Evolutionary conservation across 2,113 vertebrate species (phyloP).

Genomic region (Copsychus sechellarum): DNA sequence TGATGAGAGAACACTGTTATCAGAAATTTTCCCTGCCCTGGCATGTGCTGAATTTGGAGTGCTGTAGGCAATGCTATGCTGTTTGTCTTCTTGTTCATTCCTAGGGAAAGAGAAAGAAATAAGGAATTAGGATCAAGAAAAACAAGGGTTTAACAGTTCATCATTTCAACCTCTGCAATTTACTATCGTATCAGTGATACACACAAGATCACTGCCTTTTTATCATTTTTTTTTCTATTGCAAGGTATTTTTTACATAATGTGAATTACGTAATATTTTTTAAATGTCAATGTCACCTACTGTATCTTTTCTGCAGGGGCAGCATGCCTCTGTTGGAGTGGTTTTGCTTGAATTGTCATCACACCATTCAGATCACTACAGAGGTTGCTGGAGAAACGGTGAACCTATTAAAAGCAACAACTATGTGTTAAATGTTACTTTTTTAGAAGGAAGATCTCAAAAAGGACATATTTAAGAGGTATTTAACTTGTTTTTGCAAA

Average conservation of each 20-base stretch:
- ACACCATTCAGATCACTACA: slow-evolving; percentile 79
- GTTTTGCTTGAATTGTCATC: slow-evolving; percentile 87
- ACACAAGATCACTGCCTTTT: background rate
- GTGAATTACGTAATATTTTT: background rate
- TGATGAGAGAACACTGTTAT: slow-evolving; percentile 42
- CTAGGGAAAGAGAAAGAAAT: slow-evolving; percentile 22
- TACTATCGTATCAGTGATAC: background rate
- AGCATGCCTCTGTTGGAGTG: slow-evolving; percentile 80
- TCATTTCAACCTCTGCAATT: background rate
- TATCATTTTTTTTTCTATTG: background rate
- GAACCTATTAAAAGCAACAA: slow-evolving; percentile 55
- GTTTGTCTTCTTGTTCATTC: slow-evolving; percentile 74
- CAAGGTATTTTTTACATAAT: background rate
- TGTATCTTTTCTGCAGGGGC: slow-evolving; percentile 68
- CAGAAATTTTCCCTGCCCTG: slow-evolving; percentile 40
- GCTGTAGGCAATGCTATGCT: background rate
- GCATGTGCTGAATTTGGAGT: slow-evolving; percentile 2
- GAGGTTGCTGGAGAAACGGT: slow-evolving; percentile 72
- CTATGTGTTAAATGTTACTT: background rate
- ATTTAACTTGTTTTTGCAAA: background rate
- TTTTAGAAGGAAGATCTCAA: background rate
- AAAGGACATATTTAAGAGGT: background rate
- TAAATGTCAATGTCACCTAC: slow-evolving; percentile 63
- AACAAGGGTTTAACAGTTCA: background rate
- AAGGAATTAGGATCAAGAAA: background rate